Percentiles rank a stretch among this genome's conserved stretches.
Conservation (phyloP, 1,140 invertebrate species). For the Zeugodacus cucurbitae region DNA sequence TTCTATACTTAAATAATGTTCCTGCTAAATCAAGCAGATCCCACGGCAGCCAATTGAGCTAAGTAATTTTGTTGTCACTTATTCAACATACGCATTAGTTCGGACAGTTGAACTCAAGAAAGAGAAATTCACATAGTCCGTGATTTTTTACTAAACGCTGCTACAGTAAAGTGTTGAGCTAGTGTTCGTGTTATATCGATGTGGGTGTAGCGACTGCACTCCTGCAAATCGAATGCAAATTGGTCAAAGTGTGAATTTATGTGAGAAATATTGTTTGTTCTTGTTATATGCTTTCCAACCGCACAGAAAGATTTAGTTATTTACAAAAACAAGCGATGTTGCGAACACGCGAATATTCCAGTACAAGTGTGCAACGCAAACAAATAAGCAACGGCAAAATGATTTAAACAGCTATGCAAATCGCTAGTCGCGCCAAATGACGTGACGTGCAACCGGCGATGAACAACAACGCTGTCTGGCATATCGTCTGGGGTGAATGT, state of each 20-base stretch:
- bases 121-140: no score
- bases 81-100: no score
- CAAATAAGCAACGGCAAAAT: conserved; percentile 51
- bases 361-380: neutral
- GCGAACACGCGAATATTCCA: neutral
- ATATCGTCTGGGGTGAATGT: neutral
- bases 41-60: no score
- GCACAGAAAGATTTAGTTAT: neutral
- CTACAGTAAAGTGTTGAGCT: neutral
- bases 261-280: conserved; percentile 66
- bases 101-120: no score
- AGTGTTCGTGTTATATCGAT: neutral
- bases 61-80: no score
- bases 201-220: conserved; percentile 49
- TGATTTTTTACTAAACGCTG: neutral
- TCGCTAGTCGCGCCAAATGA: conserved; percentile 45
- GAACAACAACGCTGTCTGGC: conserved; percentile 24
- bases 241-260: conserved; percentile 66
- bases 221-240: conserved; percentile 65
- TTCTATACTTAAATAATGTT: no score
- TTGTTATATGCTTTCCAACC: conserved; percentile 51
- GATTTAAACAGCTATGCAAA: conserved; percentile 65
- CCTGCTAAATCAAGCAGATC: no score
- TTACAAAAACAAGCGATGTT: neutral
- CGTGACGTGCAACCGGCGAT: conserved; percentile 22